These are phyloP conservation scores for Acromyrmex charruanus DNA, from an alignment of 1,140 invertebrate species.

Conservation along the genomic window DNA sequence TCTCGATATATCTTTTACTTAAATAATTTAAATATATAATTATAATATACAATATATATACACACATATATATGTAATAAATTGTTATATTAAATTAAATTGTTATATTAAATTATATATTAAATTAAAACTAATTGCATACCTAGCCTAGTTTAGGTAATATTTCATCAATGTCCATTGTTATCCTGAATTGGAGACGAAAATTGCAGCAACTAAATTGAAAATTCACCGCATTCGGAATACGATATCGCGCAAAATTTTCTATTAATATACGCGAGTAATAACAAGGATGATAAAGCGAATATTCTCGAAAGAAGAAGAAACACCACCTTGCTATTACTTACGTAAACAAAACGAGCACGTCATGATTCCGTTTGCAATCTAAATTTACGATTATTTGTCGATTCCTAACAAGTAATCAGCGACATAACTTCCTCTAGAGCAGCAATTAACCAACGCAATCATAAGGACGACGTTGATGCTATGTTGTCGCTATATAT, in stretches of 20 bases:
- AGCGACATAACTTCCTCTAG: slow-evolving; percentile 1
- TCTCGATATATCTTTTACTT: too few relatives aligned
- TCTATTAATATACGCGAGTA: neutral
- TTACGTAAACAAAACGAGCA: slow-evolving; percentile 10
- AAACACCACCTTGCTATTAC: neutral
- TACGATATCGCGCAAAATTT: neutral
- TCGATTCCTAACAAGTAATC: slow-evolving; percentile 30
- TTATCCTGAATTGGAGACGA: too few relatives aligned
- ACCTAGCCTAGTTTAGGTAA: too few relatives aligned
- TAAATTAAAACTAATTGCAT: neutral
- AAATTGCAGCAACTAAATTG: too few relatives aligned
- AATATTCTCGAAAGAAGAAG: slow-evolving; percentile 4
- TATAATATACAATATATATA: neutral
- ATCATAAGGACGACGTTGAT: slow-evolving; percentile 34
- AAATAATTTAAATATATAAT: neutral
- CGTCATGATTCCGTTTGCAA: slow-evolving; percentile 17
- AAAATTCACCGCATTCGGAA: too few relatives aligned
- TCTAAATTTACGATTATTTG: slow-evolving; percentile 41
- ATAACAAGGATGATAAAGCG: neutral
- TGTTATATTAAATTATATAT: neutral
- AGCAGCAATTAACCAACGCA: slow-evolving; percentile 28
- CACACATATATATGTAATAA: neutral
- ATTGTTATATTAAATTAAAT: neutral
- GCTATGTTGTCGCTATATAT: slow-evolving; percentile 50
- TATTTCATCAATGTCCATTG: too few relatives aligned